Base-by-base conservation (phyloP, 2,797 vertebrate genomes). In the Xenopus petersii region DNA sequence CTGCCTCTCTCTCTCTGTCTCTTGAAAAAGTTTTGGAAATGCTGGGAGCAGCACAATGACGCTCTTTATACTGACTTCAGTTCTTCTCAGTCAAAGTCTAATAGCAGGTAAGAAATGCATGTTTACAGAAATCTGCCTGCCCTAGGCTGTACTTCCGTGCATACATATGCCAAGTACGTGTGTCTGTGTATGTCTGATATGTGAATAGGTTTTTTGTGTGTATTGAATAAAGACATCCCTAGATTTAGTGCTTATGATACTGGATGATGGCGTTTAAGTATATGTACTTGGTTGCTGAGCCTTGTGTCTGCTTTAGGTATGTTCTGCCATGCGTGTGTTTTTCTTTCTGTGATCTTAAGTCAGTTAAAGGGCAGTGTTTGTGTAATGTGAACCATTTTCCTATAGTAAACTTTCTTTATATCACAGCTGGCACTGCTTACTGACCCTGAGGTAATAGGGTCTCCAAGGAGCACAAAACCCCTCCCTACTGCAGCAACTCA, bases 51-150 rank as follows among this genome's bases (percentile, higher is more conserved):
- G 87, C 88, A 93, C 88, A 90, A 94, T 94, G 93, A 91, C 90
- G 87, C 87, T 90, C 86, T 89, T 88, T 83, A 87, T 88, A 83
- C 65, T 93, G 85, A 87, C 88, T 83, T 86, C 90, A 82, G 88
- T 92, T 86, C 87, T 94, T 88, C 88, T 94, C 90, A 92, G 88
- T 90, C 91, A 89, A 79, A 85, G 87, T 85, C 87, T 94, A 59
- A 75, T 91, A 78, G 86, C 85, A 92, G 93, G 74, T 75, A 75
- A 70, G 74, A 59, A 16, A 48, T 64, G 15, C 58, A 13, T 56
- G 1, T 68, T 55, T 36, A 51, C 64, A 13, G 21, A 13, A 11
- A 67, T n/a, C 63, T 67, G 64, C 24, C 47, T 67, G 47, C 13
- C 3, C 24, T 24, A 67, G 24, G 9, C 15, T 67, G 49, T 21